These are phyloP conservation scores for Glaucomys volans DNA, from an alignment of 2,113 vertebrate genomes.

Conservation along the genomic window DNA sequence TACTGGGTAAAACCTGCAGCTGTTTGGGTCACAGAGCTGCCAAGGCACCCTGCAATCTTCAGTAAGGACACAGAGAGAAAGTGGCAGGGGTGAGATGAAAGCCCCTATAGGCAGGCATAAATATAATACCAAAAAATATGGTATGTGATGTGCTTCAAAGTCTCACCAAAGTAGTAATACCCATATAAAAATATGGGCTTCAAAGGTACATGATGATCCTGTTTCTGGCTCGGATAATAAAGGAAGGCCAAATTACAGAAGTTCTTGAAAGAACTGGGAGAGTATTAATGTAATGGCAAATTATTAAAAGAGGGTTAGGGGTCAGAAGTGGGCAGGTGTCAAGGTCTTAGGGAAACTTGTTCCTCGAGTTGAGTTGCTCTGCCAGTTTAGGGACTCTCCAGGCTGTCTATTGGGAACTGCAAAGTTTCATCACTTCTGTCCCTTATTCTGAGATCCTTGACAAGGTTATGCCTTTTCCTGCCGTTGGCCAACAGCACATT, in stretches of 20 bases:
- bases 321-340: not conserved
- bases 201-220: not conserved
- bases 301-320: not conserved
- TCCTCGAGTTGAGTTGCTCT: not conserved
- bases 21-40: not conserved
- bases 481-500: not conserved
- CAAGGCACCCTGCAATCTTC: not conserved
- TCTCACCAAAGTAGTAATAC: not conserved
- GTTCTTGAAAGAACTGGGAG: not conserved
- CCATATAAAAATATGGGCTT: not conserved
- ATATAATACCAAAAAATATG: not conserved
- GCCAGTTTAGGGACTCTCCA: not conserved
- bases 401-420: not conserved
- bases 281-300: not conserved
- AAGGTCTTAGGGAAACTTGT: not conserved
- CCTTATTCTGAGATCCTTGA: not conserved
- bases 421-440: not conserved
- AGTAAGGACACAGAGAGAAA: not conserved
- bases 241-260: not conserved
- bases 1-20: not conserved
- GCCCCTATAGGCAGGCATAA: not conserved
- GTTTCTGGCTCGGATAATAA: not conserved
- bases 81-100: fast-evolving
- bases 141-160: not conserved
- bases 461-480: not conserved